Evolutionary conservation across 1,140 invertebrate genomes (phyloP), one percentile per base, ranked within the genome.

Genomic region (Luehdorfia chinensis): DNA sequence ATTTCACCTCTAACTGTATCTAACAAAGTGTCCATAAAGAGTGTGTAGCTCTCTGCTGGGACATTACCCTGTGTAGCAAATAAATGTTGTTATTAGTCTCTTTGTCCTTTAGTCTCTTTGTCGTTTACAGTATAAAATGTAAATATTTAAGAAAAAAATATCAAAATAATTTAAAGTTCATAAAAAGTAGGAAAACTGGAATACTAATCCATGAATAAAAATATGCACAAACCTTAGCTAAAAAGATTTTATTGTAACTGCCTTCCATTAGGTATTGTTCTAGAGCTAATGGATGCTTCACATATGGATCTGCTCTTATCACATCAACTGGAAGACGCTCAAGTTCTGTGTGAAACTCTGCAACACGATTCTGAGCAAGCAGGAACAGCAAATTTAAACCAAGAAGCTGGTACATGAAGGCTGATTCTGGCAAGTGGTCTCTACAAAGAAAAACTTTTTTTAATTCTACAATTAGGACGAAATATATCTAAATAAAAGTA

Each of bases 181-280:
- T n/a, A n/a, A n/a, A n/a, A n/a, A n/a, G n/a, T n/a, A n/a, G n/a
- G n/a, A n/a, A n/a, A n/a, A n/a, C n/a, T n/a, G n/a, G n/a, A n/a
- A n/a, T n/a, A n/a, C n/a, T n/a, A n/a, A n/a, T n/a, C n/a, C n/a
- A n/a, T n/a, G n/a, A n/a, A n/a, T n/a, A n/a, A n/a, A n/a, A n/a
- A n/a, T n/a, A n/a, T n/a, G n/a, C n/a, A n/a, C n/a, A n/a, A n/a
- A 89, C 89, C 75, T 90, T 90, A 14, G 89, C 89, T 47, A 89
- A 83, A 59, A 90, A 90, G 30, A 90, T 90, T 88, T 99, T 99
- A 79, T 99, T 99, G 73, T 99, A 99, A 49, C 96, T 97, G 16
- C 98, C 98, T 87, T 99, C 98, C 97, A 99, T 99, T 28, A 99
- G 89, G 87, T 97, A 99, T 74, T 99, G 98, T 72, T 99, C 98